Base-by-base conservation (phyloP, 1,140 invertebrate genomes). In the Drosophila trapezifrons region DNA sequence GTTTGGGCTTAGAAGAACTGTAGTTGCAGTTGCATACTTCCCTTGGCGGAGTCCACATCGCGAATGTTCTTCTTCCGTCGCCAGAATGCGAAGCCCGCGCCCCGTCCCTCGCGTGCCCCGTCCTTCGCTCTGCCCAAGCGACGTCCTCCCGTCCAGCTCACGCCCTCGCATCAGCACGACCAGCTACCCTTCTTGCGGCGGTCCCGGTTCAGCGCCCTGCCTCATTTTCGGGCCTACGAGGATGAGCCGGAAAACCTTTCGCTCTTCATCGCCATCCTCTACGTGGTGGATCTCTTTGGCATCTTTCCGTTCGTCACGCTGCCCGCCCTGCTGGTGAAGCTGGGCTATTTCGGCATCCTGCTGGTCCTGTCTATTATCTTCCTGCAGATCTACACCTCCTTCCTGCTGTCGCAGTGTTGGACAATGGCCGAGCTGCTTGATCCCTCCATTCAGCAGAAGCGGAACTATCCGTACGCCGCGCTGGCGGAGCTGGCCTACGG, bases 251-350 rank as follows among this genome's bases (percentile, higher is more conserved):
- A 89, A 67, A 91, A 86, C 47, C 63, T 92, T 0, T 84, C 95
- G 15, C 91, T 96, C 1, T 83, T 96, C 40, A 96, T 96, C 84
- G 95, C 96, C 0, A 93, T 95, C 8, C 92, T 96, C 15, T 97
- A 96, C 82, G 95, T 97, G 17, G 93, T 97, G 8, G 96, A 97
- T 91, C 93, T 97, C 49, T 96, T 97, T 78, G 96, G 96, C 37
- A 96, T 97, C 0, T 96, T 96, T 84, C 96, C 96, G 0, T 94
- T 97, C 3, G 94, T 97, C 1, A 94, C 95, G 5, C 84, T 97
- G 55, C 96, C 96, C 0, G 94, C 95, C 65, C 93, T 95, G 18
- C 94, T 96, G 18, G 95, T 96, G 17, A 93, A 95, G 72, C 96
- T 96, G 73, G 96, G 96, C 29, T 93, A 95, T 64, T 94, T 95